phyloP scores from a whole-genome alignment of 2,113 vertebrate species.

The Pachypanchax playfairii region DNA sequence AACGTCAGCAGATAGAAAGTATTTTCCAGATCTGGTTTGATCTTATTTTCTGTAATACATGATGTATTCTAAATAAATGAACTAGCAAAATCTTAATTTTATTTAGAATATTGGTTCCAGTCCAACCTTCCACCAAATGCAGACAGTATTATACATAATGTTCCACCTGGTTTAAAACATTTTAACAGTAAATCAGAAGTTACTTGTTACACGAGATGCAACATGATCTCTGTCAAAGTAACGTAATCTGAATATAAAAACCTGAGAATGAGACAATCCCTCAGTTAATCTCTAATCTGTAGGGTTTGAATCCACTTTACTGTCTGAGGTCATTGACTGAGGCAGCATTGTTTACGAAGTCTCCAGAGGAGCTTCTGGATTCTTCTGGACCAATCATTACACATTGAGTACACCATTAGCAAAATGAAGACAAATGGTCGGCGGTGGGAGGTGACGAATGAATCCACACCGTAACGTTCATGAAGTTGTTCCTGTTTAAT shows the following conservation, averaged over 20 bases:
- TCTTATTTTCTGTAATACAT: too few species aligned
- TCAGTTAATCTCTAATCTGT: slow-evolving; percentile 56
- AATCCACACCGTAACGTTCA: slow-evolving; percentile 52
- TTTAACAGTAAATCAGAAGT: too few species aligned
- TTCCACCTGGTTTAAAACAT: slow-evolving; percentile 11
- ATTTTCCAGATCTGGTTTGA: too few species aligned
- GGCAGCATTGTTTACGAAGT: slow-evolving; percentile 74
- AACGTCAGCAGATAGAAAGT: too few species aligned
- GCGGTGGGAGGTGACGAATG: slow-evolving; percentile 72
- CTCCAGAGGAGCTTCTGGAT: slow-evolving; percentile 74
- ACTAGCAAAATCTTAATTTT: too few species aligned
- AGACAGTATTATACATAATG: too few species aligned
- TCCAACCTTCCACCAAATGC: too few species aligned
- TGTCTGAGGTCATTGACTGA: slow-evolving; percentile 61
- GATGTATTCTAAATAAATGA: too few species aligned
- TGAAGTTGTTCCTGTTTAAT: slow-evolving; percentile 36
- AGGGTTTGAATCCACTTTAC: slow-evolving; percentile 62
- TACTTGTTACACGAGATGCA: too few species aligned
- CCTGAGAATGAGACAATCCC: slow-evolving; percentile 42
- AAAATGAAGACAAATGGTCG: slow-evolving; percentile 81
- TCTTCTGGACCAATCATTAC: slow-evolving; percentile 83
- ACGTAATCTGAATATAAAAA: slow-evolving; percentile 55
- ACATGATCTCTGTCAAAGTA: too few species aligned
- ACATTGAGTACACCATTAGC: slow-evolving; percentile 84
- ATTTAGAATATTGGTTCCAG: too few species aligned